A percentile compares a stretch with the other conserved stretches of the same genome.
Conservation (phyloP, 1,140 invertebrate genomes). For the Brachionus manjavacas region DNA sequence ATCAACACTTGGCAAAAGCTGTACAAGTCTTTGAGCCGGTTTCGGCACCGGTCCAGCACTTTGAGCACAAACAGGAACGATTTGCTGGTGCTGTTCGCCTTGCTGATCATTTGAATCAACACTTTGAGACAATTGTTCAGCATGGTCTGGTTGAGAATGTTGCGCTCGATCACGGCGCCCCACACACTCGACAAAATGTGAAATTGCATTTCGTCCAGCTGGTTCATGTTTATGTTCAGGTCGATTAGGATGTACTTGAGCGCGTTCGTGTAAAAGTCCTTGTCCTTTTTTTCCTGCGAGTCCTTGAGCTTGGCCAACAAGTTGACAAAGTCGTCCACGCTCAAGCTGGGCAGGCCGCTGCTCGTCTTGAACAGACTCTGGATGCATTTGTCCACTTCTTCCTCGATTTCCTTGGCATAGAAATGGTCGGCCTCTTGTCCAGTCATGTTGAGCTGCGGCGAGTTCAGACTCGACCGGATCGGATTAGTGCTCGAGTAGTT, state of each 20-base stretch:
- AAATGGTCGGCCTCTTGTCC: constrained; percentile 53
- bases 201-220: constrained; percentile 39
- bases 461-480: constrained; percentile 7
- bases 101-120: constrained; percentile 25
- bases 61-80: background rate
- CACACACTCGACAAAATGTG: constrained; percentile 14
- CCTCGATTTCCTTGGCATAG: constrained; percentile 88
- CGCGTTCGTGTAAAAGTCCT: constrained; percentile 56
- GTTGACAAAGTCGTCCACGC: constrained; percentile 65
- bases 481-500: background rate
- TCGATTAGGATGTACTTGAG: constrained; percentile 1
- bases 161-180: constrained; percentile 23
- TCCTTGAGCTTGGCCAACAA: constrained; percentile 93
- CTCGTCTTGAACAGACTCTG: constrained; percentile 90
- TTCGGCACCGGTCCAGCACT: constrained; percentile 13
- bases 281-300: constrained; percentile 76
- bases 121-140: background rate
- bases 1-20: constrained; percentile 14
- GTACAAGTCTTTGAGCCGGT: background rate
- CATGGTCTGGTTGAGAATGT: background rate
- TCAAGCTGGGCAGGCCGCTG: constrained; percentile 81
- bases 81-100: background rate
- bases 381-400: constrained; percentile 95
- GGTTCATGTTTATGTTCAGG: background rate
- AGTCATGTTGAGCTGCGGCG: background rate